Conservation (phyloP, 2,797 vertebrate genomes). For the Halcyon chelicuti region DNA sequence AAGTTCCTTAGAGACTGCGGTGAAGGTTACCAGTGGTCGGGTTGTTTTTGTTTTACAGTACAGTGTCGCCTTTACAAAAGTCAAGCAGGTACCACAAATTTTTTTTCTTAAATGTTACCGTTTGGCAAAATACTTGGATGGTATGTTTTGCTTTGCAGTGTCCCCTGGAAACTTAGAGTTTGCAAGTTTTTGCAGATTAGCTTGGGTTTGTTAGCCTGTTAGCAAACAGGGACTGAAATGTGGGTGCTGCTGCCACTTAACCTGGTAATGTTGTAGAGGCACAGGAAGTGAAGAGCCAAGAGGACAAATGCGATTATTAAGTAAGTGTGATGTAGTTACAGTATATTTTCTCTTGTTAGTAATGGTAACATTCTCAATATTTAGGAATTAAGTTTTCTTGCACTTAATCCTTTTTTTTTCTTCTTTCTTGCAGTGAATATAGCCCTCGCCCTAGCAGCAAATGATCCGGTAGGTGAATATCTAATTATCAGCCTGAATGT, state of each 20-base stretch:
- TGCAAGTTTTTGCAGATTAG: neutral
- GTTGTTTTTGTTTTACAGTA: neutral
- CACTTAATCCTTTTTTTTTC: conserved; percentile 12
- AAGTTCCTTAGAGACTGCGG: neutral
- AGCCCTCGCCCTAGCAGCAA: conserved; percentile 89
- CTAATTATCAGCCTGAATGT: conserved; percentile 15
- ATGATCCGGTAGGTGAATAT: conserved; percentile 85
- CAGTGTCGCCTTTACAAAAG: neutral
- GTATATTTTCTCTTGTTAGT: neutral
- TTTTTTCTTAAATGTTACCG: neutral
- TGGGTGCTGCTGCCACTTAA: neutral
- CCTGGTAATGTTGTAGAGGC: neutral
- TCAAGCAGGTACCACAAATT: neutral
- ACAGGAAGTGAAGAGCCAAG: neutral
- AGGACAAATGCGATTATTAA: neutral
- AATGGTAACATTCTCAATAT: neutral
- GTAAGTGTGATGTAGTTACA: neutral
- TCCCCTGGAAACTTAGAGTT: neutral
- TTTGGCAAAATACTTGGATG: neutral
- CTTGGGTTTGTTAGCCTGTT: neutral
- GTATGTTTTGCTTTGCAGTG: neutral
- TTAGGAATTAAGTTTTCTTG: conserved; percentile 18
- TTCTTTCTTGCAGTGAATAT: conserved; percentile 88
- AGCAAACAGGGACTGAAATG: neutral
- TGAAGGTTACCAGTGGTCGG: neutral